Base-by-base conservation (phyloP, 1,140 invertebrate species). In the Mizuhopecten yessoensis region DNA sequence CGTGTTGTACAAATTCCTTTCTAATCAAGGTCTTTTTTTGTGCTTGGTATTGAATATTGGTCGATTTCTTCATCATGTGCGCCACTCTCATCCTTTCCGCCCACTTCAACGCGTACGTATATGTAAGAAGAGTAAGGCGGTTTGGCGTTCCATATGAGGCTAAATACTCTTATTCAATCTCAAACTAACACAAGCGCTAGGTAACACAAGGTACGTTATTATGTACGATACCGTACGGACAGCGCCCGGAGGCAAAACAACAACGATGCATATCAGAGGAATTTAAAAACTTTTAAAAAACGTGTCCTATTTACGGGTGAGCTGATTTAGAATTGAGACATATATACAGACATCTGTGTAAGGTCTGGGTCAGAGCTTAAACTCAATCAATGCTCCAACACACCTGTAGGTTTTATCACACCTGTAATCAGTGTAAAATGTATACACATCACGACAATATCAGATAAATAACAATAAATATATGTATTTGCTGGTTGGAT, bases 221-320 rank as follows among this genome's bases (percentile, higher is more conserved):
- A 45, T 45, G 17, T 45, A 17, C 17, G 17, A 13, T 29, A 75
- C 57, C 57, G 11, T 75, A 29, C 57, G n/a, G n/a, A 75, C 57
- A 75, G 23, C 15, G 57, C 57, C 57, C 23, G 15, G n/a, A 75
- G 57, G 57, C n/a, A 75, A 75, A 75, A 75, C n/a, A 29, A 29
- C 13, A 39, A 23, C 29, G 57, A 75, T 75, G n/a, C 57, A 75
- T 75, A 75, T 75, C 57, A 17, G 23, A n/a, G 17, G 57, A 75
- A 75, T 75, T 75, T 75, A 29, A n/a, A n/a, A 75, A 75, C 23
- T 75, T 75, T 75, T 75, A 5, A 29, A 29, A 75, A 75, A 75
- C 7, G n/a, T n/a, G 45, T 75, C 23, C 57, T 29, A 75, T 75
- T 75, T 75, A 75, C 57, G 57, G 57, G 57, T 75, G 57, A 75